Evolutionary conservation across 2,113 vertebrate genomes (phyloP).

Genomic region (rabbit (Oryctolagus cuniculus)): DNA sequence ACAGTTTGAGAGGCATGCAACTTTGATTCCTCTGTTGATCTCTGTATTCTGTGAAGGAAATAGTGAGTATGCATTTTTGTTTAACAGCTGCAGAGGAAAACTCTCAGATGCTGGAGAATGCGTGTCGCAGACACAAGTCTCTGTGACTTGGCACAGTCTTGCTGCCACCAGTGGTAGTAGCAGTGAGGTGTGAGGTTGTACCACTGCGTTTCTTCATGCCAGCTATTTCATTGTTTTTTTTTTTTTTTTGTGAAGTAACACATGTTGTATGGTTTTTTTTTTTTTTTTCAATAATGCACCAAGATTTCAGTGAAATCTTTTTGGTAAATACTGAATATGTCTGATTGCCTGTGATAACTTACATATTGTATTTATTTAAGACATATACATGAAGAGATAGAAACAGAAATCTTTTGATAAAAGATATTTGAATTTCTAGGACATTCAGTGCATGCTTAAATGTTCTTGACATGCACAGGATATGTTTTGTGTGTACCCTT

Average conservation of each 20-base stretch:
- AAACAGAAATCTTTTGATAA: not conserved
- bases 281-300: not conserved
- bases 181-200: not conserved
- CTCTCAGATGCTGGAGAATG: not conserved
- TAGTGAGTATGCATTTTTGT: slow-evolving; percentile 23
- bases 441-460: not conserved
- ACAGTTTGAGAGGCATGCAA: slow-evolving; percentile 19
- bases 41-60: slow-evolving; percentile 38
- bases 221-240: slow-evolving; percentile 19
- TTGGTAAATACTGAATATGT: not conserved
- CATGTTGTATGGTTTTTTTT: not conserved
- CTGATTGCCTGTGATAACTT: not conserved
- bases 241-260: not conserved
- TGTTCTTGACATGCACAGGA: not conserved
- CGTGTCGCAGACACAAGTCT: not conserved
- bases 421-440: not conserved
- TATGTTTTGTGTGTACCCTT: not conserved
- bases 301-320: not conserved
- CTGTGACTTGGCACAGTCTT: not conserved
- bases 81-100: not conserved
- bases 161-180: accelerated
- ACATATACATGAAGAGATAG: not conserved
- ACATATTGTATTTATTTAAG: not conserved
- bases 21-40: not conserved
- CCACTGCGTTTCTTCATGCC: not conserved